Percentiles rank a stretch among this genome's conserved stretches.
Evolutionary conservation across 2,113 vertebrate genomes (phyloP).

Genomic region (Gasterosteus aculeatus): DNA sequence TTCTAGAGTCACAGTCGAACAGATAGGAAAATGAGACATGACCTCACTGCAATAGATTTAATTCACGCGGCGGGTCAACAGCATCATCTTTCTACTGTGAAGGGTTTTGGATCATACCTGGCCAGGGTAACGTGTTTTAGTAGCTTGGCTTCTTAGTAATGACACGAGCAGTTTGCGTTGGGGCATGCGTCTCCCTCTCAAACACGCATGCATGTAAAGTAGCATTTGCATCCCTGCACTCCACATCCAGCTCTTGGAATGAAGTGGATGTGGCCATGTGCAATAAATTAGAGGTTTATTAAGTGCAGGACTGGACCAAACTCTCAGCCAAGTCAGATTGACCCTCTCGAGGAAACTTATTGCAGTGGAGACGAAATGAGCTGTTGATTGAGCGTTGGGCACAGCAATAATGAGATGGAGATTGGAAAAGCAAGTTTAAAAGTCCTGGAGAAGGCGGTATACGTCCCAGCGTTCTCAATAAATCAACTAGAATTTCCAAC

Average conservation of each 20-base stretch:
- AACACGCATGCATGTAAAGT: conserved; percentile 56
- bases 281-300: conserved; percentile 76
- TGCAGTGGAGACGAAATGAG: conserved; percentile 59
- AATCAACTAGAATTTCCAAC: conserved; percentile 66
- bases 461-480: conserved; percentile 63
- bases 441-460: conserved; percentile 67
- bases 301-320: conserved; percentile 54
- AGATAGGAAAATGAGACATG: conserved; percentile 70
- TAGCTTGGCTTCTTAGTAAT: conserved; percentile 53
- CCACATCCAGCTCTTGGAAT: conserved; percentile 53
- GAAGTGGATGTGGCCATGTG: conserved; percentile 60
- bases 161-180: conserved; percentile 74
- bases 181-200: conserved; percentile 44
- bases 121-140: conserved; percentile 58
- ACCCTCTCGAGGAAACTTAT: conserved; percentile 69
- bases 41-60: conserved; percentile 66
- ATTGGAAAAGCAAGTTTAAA: conserved; percentile 75
- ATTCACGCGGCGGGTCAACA: conserved; percentile 70
- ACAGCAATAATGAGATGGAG: conserved; percentile 79
- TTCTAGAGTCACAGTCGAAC: conserved; percentile 43
- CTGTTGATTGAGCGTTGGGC: conserved; percentile 72
- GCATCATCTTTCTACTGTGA: conserved; percentile 62
- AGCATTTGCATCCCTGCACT: conserved; percentile 47
- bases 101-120: conserved; percentile 59
- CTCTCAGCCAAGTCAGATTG: conserved; percentile 63